phyloP scores from a whole-genome alignment of 2,113 vertebrate genomes.

The Ptilonorhynchus violaceus region DNA sequence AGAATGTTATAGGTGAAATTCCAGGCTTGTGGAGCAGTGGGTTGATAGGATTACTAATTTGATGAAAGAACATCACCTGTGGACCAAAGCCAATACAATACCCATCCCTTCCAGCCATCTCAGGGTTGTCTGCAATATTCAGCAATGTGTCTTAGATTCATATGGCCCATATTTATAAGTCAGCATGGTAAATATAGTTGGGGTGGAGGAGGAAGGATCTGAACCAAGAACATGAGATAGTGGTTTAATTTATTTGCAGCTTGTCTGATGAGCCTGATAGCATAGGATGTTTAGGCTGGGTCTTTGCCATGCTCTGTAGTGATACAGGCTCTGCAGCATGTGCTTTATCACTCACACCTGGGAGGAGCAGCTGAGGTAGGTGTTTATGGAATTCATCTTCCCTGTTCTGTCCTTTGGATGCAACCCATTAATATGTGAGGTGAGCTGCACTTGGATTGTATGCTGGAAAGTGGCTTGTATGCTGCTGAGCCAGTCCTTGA shows the following conservation, averaged over 20 bases:
- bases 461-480: background rate
- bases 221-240: background rate
- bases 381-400: background rate
- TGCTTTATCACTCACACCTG: background rate
- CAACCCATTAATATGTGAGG: background rate
- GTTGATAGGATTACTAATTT: background rate
- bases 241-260: background rate
- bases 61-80: background rate
- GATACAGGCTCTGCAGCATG: background rate
- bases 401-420: background rate
- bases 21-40: background rate
- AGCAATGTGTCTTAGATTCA: background rate
- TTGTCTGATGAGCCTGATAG: background rate
- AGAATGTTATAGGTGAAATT: background rate
- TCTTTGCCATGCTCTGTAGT: accelerated
- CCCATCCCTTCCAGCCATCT: background rate
- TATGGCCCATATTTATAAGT: background rate
- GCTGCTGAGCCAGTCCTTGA: background rate
- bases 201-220: background rate
- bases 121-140: background rate
- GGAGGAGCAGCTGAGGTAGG: background rate
- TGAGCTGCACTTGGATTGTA: background rate
- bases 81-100: background rate
- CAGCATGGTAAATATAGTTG: background rate
- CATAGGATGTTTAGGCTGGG: background rate